Evolutionary conservation across 64 coral and sea anemone genomes (phyloP).

Genomic region (Dendrophyllia cribrosa): DNA sequence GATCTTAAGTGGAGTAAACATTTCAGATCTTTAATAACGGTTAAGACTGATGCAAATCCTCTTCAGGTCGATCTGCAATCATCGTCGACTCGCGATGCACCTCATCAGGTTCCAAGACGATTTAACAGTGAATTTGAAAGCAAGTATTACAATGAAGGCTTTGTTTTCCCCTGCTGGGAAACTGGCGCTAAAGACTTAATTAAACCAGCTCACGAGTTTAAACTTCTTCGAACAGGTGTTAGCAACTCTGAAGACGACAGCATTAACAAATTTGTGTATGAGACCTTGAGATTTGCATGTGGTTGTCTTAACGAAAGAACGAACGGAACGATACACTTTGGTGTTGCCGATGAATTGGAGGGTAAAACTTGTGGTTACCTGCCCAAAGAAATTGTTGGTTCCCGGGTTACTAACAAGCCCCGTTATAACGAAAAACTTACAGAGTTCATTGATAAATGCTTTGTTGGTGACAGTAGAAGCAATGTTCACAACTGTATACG

Average conservation of each 20-base stretch:
- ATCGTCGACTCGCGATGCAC: not conserved
- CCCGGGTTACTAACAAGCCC: not conserved
- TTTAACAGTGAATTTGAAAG: conserved; percentile 6
- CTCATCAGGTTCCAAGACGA: not conserved
- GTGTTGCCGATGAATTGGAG: conserved; percentile 36
- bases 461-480: conserved; percentile 28
- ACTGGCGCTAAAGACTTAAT: conserved; percentile 54
- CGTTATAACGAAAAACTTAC: conserved; percentile 41
- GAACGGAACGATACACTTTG: conserved; percentile 71
- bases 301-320: conserved; percentile 51
- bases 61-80: not conserved
- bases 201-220: conserved; percentile 56
- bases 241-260: not conserved
- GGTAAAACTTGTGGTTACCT: not conserved
- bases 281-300: conserved; percentile 59
- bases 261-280: conserved; percentile 51
- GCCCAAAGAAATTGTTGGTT: conserved; percentile 56
- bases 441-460: conserved; percentile 67
- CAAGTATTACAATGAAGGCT: conserved; percentile 27
- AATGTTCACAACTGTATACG: conserved; percentile 66
- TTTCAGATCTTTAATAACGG: not conserved
- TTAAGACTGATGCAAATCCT: not conserved
- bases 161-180: conserved; percentile 12
- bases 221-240: conserved; percentile 24
- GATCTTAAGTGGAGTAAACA: conserved; percentile 9